Evolutionary conservation across 2,113 vertebrate genomes (phyloP).

Genomic region (Pomatostomus ruficeps): DNA sequence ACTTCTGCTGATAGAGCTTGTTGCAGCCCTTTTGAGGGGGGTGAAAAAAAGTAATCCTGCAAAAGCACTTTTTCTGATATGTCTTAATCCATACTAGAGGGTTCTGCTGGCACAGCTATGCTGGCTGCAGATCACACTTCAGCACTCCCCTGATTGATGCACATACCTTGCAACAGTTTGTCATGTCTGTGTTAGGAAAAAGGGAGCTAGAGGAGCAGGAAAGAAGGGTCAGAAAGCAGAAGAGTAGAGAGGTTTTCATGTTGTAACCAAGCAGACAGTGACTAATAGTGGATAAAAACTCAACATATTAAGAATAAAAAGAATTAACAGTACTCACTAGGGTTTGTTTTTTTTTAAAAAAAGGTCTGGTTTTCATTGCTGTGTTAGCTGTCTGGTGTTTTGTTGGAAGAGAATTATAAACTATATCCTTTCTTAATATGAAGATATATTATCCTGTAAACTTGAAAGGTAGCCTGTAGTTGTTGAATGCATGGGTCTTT

Average conservation of each 20-base stretch:
- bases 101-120: conserved; percentile 41
- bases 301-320: conserved; percentile 3
- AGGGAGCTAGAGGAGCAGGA: neutral
- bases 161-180: neutral
- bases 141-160: conserved; percentile 36
- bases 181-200: neutral
- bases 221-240: neutral
- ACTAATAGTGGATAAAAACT: neutral
- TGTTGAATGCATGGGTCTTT: neutral
- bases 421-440: neutral
- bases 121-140: conserved; percentile 37
- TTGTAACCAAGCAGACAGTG: neutral
- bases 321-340: neutral
- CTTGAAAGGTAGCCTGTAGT: neutral
- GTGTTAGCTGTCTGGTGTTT: neutral
- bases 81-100: neutral
- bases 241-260: neutral
- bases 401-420: conserved; percentile 2
- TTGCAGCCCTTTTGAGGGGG: neutral
- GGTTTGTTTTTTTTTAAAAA: neutral
- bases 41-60: neutral
- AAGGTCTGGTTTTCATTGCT: neutral
- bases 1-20: neutral
- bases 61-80: conserved; percentile 34
- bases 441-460: neutral